Percentiles rank a stretch among this genome's conserved stretches.
phyloP scores from a whole-genome alignment of 2,888 invertebrate genomes.

The Dinocampus coccinellae region DNA sequence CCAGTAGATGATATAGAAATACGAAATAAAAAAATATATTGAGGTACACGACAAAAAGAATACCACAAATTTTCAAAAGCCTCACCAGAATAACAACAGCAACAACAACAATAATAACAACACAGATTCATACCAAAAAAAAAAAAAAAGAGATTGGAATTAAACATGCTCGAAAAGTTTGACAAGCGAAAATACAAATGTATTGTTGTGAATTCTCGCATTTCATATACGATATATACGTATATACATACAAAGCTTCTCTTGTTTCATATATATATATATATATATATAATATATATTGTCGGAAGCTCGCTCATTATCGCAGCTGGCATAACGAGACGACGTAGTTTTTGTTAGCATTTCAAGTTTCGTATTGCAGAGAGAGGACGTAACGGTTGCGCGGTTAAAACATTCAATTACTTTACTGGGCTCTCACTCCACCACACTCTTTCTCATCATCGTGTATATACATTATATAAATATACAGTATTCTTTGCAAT shows the following conservation, averaged over 20 bases:
- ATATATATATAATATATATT: too few relatives aligned
- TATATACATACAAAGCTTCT: neutral
- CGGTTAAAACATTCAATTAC: conserved; percentile 36
- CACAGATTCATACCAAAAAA: neutral
- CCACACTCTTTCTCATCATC: neutral
- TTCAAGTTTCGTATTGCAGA: conserved; percentile 26
- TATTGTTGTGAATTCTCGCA: conserved; percentile 12
- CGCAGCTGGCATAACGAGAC: conserved; percentile 29
- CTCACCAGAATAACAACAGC: neutral
- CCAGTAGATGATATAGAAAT: neutral
- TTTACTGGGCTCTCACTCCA: conserved; percentile 19
- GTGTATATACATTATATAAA: neutral
- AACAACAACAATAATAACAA: neutral
- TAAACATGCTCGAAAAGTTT: conserved; percentile 11
- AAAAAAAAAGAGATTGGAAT: neutral
- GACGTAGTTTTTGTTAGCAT: conserved; percentile 31
- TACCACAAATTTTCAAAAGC: neutral
- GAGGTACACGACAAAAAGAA: neutral
- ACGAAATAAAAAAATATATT: neutral
- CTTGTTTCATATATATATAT: neutral
- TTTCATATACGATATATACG: conserved; percentile 8
- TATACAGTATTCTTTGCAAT: conserved; percentile 6
- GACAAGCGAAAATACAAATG: conserved; percentile 11
- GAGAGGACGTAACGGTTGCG: conserved; percentile 3
- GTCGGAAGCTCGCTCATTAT: conserved; percentile 31